Base-by-base conservation (phyloP, 1,140 invertebrate species). In the Drosophila nikananu region DNA sequence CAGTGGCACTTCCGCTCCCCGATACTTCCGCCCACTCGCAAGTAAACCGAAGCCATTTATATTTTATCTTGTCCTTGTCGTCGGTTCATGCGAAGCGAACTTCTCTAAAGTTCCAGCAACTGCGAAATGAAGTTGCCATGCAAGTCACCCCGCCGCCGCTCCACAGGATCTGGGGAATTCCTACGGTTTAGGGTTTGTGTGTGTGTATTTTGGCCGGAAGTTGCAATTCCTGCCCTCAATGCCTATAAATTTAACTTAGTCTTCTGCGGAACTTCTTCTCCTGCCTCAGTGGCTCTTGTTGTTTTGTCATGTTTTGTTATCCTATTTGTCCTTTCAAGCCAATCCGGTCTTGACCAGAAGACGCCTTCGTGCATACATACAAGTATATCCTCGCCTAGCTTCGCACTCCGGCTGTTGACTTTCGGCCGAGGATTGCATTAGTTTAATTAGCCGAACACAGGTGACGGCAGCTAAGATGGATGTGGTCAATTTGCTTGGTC, bases 161-260 rank as follows among this genome's bases (percentile, higher is more conserved):
- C 49, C 64, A 2, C 67, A 71, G 64, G 48, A 71, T 67, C 63
- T 67, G 62, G 59, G 60, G 76, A 79, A 60, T 79, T 65, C 48
- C 48, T 25, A 25, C 21, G 35, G 35, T 39, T 39, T 21, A 48
- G 35, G 32, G 44, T 62, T 3, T 30, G 15, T 49, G 65, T 74
- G 46, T 67, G 44, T 81, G 55, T 60, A 39, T 81, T 57, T 78
- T 75, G 80, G 74, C 48, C 86, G 84, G 84, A 89, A 81, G 84
- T 81, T 79, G 81, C 86, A 89, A 84, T 89, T 89, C 86, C 86
- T 89, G 81, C 25, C 55, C 81, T 80, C 84, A 77, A 81, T 81
- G 84, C 81, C 84, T 90, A 89, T 90, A 89, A 89, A 89, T 89
- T 89, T 81, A 89, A 84, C 77, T 89, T 89, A 75, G 81, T 71